Conservation (phyloP, 2,888 invertebrate species). For the Leptopilina syphax region DNA sequence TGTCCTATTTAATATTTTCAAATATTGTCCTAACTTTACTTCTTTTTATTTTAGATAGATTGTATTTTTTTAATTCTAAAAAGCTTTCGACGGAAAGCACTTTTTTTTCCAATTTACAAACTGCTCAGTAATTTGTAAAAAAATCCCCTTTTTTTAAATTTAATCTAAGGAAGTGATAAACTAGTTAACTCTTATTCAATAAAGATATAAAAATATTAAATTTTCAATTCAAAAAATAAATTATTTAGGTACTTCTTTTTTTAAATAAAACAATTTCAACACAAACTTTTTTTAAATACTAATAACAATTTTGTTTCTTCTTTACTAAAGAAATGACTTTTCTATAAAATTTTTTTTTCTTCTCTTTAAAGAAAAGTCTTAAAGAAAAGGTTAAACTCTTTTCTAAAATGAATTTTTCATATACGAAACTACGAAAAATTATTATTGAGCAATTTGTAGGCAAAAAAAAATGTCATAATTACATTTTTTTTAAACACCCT, state of each 20-base stretch:
- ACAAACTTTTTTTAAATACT: not conserved
- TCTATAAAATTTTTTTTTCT: too few relatives aligned
- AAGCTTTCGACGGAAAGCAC: slow-evolving; percentile 14
- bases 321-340: too few relatives aligned
- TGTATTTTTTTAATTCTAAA: slow-evolving; percentile 4
- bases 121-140: slow-evolving; percentile 31
- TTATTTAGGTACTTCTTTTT: too few relatives aligned
- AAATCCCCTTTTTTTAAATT: not conserved
- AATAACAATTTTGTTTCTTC: not conserved
- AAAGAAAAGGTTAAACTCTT: too few relatives aligned
- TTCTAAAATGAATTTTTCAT: not conserved
- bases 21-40: slow-evolving; percentile 4
- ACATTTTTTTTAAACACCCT: slow-evolving; percentile 30
- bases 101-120: slow-evolving; percentile 25
- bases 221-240: too few relatives aligned
- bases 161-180: not conserved
- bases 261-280: slow-evolving; percentile 4
- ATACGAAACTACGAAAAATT: not conserved
- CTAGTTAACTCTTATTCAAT: not conserved
- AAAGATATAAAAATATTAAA: too few relatives aligned
- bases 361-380: too few relatives aligned
- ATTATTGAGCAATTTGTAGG: slow-evolving; percentile 38
- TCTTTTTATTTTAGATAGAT: not conserved
- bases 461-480: not conserved
- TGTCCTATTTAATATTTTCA: slow-evolving; percentile 11